Base-by-base conservation (phyloP, 1,140 invertebrate species). In the Drosophila seguyi region DNA sequence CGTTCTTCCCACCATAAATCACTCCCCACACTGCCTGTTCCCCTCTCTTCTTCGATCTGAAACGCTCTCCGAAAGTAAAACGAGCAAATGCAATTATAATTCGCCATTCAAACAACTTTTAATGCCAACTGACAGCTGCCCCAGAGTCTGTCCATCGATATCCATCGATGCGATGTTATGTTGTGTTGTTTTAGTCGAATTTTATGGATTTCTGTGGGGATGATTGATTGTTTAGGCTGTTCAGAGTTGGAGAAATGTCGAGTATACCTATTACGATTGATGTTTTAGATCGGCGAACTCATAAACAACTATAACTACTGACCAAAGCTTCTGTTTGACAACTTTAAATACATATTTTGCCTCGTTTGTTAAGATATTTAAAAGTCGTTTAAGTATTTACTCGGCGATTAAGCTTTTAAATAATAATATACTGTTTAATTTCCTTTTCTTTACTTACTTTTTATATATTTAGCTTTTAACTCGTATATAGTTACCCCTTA, bases 41-140 rank as follows among this genome's bases (percentile, higher is more conserved):
- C 22, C 42, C 39, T 59, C 47, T 16, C 47, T 14, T 38, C 52
- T 29, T 44, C 42, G n/a, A 39, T 31, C 29, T 8, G 44, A 25
- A 45, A 45, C 10, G 13, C 18, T 8, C 22, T 38, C 34, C 10
- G 63, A 74, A 82, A 68, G 60, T 65, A 65, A 69, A 44, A 66
- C 67, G 59, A 53, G 41, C 59, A 77, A 81, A 77, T 81, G 81
- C 81, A 77, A 85, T 85, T 85, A 85, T 85, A 85, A 85, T 81
- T 81, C 81, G 73, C 59, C 66, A 58, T 61, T 73, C 77, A 81
- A 77, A 85, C 56, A 85, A 65, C 68, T 55, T 76, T 56, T 81
- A 50, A 60, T 47, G 50, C 58, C 63, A 82, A 66, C 72, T 76
- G 78, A 34, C 79, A 81, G 53, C 48, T 81, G 36, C 52, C 72